These are phyloP conservation scores for Keiferia lycopersicella DNA, from an alignment of 2,888 invertebrate species.

Conservation along the genomic window DNA sequence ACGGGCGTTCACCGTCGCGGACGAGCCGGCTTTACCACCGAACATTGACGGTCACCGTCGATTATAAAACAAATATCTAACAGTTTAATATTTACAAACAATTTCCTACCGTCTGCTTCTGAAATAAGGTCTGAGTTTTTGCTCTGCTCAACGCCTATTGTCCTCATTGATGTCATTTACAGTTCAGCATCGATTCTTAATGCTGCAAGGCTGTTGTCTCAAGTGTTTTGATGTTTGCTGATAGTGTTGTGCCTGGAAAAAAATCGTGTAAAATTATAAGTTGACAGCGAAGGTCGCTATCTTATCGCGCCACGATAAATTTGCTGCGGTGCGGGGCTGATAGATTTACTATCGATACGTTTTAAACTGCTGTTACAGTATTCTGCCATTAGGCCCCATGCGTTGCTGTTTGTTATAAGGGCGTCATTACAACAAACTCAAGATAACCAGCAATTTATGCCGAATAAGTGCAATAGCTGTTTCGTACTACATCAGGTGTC, in stretches of 20 bases:
- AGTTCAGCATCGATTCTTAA: conserved; percentile 36
- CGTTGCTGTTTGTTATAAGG: conserved; percentile 35
- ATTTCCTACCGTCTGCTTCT: background rate
- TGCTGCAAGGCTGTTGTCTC: conserved; percentile 10
- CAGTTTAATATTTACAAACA: background rate
- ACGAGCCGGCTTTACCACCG: background rate
- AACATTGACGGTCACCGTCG: background rate
- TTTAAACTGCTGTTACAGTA: conserved; percentile 27
- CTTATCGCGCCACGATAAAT: conserved; percentile 75
- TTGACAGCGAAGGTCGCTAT: conserved; percentile 52
- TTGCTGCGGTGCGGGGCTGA: conserved; percentile 69
- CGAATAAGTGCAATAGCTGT: too few species aligned
- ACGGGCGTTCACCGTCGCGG: conserved; percentile 25
- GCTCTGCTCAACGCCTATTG: conserved; percentile 39
- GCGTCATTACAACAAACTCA: too few species aligned
- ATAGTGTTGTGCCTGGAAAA: conserved; percentile 37
- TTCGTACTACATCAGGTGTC: background rate
- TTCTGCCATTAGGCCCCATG: too few species aligned
- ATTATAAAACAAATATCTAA: background rate
- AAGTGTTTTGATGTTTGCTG: background rate
- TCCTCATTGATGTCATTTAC: conserved; percentile 50
- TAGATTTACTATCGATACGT: conserved; percentile 73
- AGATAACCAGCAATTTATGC: too few species aligned
- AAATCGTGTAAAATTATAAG: conserved; percentile 47
- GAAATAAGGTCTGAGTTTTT: conserved; percentile 11